Evolutionary conservation across 2,797 vertebrate species (phyloP).

Genomic region (Melanotaenia pygmaea): DNA sequence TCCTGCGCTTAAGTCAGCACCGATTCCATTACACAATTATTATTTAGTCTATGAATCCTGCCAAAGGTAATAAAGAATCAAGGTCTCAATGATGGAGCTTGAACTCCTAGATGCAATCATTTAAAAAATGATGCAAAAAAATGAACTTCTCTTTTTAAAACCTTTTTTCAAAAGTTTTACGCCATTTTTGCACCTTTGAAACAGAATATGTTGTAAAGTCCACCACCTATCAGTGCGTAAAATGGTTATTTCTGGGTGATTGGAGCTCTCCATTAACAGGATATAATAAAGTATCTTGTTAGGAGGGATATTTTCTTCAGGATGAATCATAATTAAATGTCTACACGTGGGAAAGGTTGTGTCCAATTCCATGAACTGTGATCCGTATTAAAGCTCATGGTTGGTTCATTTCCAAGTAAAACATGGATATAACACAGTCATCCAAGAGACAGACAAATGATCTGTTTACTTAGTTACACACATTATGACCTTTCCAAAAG

Average conservation of each 20-base stretch:
- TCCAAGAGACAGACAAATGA: constrained; percentile 4
- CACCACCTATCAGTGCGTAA: background rate
- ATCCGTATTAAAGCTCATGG: background rate
- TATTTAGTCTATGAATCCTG: constrained; percentile 73
- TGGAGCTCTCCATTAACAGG: background rate
- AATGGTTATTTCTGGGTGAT: background rate
- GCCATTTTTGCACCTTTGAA: background rate
- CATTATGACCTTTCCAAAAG: background rate
- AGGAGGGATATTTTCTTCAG: constrained; percentile 3
- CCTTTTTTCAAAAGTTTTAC: constrained; percentile 10
- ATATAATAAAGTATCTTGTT: background rate
- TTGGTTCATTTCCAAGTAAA: constrained; percentile 13
- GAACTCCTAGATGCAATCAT: constrained; percentile 50
- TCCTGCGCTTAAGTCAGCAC: constrained; percentile 61
- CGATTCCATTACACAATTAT: constrained; percentile 75
- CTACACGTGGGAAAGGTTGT: constrained; percentile 1
- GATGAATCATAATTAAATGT: constrained; percentile 5
- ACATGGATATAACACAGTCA: background rate
- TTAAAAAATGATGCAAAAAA: constrained; percentile 45
- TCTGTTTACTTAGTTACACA: constrained; percentile 4
- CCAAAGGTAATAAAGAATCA: constrained; percentile 74
- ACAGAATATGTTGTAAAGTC: background rate
- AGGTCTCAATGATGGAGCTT: constrained; percentile 60
- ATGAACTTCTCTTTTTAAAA: background rate
- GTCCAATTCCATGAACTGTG: background rate